phyloP scores from a whole-genome alignment of 2,888 invertebrate species.

The Drosophila fungiperda region DNA sequence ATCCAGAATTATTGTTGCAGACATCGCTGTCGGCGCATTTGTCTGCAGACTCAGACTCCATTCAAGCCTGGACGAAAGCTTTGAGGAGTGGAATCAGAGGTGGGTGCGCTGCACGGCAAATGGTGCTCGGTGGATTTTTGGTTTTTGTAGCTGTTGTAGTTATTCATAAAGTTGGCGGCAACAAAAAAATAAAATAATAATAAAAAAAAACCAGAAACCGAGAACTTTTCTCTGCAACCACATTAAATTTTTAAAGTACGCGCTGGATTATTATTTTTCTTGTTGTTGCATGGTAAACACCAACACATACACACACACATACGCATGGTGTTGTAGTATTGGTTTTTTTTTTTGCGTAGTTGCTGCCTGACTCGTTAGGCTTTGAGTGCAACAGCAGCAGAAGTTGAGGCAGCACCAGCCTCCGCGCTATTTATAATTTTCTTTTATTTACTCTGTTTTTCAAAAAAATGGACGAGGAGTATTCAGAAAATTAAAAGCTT shows the following conservation, averaged over 20 bases:
- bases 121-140: background rate
- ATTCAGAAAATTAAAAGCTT: background rate
- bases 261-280: slow-evolving; percentile 22
- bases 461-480: background rate
- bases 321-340: slow-evolving; percentile 29
- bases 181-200: slow-evolving; percentile 24
- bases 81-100: background rate
- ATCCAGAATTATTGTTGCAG: slow-evolving; percentile 61
- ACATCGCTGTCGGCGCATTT: slow-evolving; percentile 72
- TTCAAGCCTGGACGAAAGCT: slow-evolving; percentile 44
- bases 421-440: slow-evolving; percentile 56
- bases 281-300: slow-evolving; percentile 21
- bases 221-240: slow-evolving; percentile 61
- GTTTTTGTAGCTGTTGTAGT: slow-evolving; percentile 47
- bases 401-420: slow-evolving; percentile 25
- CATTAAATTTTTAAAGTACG: slow-evolving; percentile 72
- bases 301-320: slow-evolving; percentile 18
- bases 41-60: slow-evolving; percentile 74
- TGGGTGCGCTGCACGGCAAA: slow-evolving; percentile 27
- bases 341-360: slow-evolving; percentile 23
- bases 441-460: slow-evolving; percentile 18
- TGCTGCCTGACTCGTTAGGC: slow-evolving; percentile 53
- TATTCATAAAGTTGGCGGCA: slow-evolving; percentile 57
- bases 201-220: slow-evolving; percentile 37
- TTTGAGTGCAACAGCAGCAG: slow-evolving; percentile 44